A percentile compares a stretch with the other conserved stretches of the same genome.
phyloP scores from a whole-genome alignment of 2,888 invertebrate genomes.

The Athalia rosae region DNA sequence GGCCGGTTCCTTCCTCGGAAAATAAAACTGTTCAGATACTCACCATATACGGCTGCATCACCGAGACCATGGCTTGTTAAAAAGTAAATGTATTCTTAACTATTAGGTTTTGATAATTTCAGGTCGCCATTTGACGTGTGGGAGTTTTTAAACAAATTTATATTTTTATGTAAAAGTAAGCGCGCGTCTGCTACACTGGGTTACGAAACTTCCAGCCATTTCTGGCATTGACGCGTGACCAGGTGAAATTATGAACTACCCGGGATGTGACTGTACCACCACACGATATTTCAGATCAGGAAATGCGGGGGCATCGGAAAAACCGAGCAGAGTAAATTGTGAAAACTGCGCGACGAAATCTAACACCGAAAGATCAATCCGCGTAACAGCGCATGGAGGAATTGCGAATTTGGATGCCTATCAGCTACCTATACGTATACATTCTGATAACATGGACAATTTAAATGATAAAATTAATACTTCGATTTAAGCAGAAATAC shows the following conservation, averaged over 20 bases:
- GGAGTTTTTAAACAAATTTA: conserved; percentile 33
- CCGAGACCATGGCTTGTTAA: conserved; percentile 68
- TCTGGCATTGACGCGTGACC: conserved; percentile 39
- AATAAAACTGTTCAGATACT: conserved; percentile 52
- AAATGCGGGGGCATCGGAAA: too few relatives aligned
- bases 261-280: conserved; percentile 5
- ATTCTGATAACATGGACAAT: too few relatives aligned
- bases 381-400: too few relatives aligned
- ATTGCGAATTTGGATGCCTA: too few relatives aligned
- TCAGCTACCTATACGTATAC: too few relatives aligned
- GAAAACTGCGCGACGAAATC: too few relatives aligned
- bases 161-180: conserved; percentile 24
- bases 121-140: conserved; percentile 40
- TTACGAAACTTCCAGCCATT: conserved; percentile 41
- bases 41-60: conserved; percentile 75
- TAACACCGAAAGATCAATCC: too few relatives aligned
- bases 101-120: conserved; percentile 25
- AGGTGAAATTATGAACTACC: background rate
- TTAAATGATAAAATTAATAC: too few relatives aligned
- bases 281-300: too few relatives aligned
- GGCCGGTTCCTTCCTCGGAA: conserved; percentile 34
- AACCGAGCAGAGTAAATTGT: too few relatives aligned
- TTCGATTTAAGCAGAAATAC: too few relatives aligned
- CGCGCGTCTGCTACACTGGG: conserved; percentile 40
- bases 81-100: conserved; percentile 38